Evolutionary conservation across 2,113 vertebrate genomes (phyloP), one percentile per base, ranked within the genome.

Genomic region (Perccottus glenii): DNA sequence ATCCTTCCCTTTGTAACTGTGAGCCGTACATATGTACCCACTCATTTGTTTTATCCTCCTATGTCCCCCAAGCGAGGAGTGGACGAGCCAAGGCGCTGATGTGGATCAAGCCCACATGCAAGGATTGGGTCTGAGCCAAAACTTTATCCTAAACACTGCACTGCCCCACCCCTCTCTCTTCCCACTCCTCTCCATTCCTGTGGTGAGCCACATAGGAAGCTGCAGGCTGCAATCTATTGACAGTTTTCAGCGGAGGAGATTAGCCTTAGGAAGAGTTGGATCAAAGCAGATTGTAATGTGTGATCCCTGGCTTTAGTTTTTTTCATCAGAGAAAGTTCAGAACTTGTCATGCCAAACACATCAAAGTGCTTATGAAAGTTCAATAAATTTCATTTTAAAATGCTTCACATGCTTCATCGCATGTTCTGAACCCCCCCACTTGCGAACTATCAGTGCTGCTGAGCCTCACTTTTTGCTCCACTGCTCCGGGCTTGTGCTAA

Each of bases 121-220:
- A 67, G 69, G 58, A 73, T 72, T 84, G 85, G 83, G 62, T 45
- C 71, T 59, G 48, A 47, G 87, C 87, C 85, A 85, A 56, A 80
- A 69, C 19, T 56, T 5, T 77, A 59, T 83, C 71, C 77, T 82
- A 62, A 82, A 81, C 62, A 67, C 81, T 79, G 83, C 82, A 80
- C 82, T 77, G 71, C 84, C 77, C 64, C 80, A 62, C 82, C 82
- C 83, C 83, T 85, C 78, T 57, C 58, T 51, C 70, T 64, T 42
- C 50, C 70, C 61, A 66, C 70, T 58, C 75, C 77, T 53, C 68
- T 55, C 53, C 80, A 84, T 90, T 83, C 85, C 83, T 79, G 80
- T 87, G 84, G 87, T 60, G 49, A 74, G 62, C 78, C 75, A 63
- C 75, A 48, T 60, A 69, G 77, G 76, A 87, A 81, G 77, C 83